phyloP scores from a whole-genome alignment of 35 echinoderm and acorn worm genomes.

The Lytechinus variegatus region DNA sequence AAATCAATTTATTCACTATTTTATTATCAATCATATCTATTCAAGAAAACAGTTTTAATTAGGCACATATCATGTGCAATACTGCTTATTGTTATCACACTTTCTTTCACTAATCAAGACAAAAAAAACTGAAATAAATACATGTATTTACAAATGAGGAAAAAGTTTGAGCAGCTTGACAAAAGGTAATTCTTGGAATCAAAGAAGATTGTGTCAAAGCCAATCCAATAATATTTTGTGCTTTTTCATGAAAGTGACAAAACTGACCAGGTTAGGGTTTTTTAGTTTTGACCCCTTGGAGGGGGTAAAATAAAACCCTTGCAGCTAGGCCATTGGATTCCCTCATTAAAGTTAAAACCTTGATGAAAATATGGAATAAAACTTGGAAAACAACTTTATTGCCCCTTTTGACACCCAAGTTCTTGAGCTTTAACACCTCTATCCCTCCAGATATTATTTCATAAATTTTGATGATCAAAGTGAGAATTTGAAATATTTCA shows the following conservation, averaged over 20 bases:
- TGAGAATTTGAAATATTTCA: neutral
- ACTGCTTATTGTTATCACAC: too few relatives aligned
- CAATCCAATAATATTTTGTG: neutral
- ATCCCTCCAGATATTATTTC: neutral
- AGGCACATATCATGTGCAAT: too few relatives aligned
- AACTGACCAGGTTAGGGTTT: neutral
- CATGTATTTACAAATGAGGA: too few relatives aligned
- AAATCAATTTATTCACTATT: too few relatives aligned
- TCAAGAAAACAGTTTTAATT: too few relatives aligned
- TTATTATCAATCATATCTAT: too few relatives aligned
- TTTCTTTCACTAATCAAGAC: too few relatives aligned
- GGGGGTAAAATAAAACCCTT: neutral
- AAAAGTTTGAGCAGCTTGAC: too few relatives aligned
- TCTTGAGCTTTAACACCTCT: neutral
- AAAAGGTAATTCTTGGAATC: neutral
- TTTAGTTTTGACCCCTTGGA: too few relatives aligned
- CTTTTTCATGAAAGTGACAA: neutral
- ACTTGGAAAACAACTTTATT: neutral
- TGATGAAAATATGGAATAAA: neutral
- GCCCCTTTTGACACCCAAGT: neutral
- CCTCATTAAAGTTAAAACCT: neutral
- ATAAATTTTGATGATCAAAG: neutral
- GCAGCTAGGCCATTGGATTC: neutral
- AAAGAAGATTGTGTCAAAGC: neutral
- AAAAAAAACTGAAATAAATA: too few relatives aligned